Evolutionary conservation across 2,113 vertebrate species (phyloP), one percentile per base, ranked within the genome.

Genomic region (Phylloscopus trochilus): DNA sequence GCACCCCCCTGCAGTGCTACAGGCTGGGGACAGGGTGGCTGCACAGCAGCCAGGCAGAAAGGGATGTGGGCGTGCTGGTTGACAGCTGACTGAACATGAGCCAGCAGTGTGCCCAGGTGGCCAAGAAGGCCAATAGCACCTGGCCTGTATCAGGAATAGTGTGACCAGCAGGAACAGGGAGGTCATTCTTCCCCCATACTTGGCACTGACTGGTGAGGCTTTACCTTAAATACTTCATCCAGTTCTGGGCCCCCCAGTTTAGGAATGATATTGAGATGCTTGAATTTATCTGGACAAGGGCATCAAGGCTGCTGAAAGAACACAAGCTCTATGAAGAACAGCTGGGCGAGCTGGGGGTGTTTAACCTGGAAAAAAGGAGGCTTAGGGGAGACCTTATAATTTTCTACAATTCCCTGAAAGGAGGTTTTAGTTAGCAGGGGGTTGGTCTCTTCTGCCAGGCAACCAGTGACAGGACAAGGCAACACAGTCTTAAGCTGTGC

Each of bases 1-100:
- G 35, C 0, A 0, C 2, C 11, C 4, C 1, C 6, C 26, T 26
- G 30, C 30, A 19, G 23, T 37, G 19, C 41, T 64, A 3, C 49
- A n/a, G 70, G 35, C 12, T 26, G 35, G 44, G 35, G 16, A 11
- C 62, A 67, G 59, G 16, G 72, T 21, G 35, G 44, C 43, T 41
- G 44, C 35, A 17, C 60, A 33, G 39, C 1, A 3, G 4, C 43
- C 16, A 31, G 9, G 31, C 52, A 35, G 21, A 86, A 68, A 22
- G 44, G 35, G 44, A 4, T 17, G 10, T 55, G 41, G 13, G 9
- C 6, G 4, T 26, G 20, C 44, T 59, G 44, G 5, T 43, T 16
- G 9, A 23, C 41, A 56, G 43, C 35, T 7, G 30, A 3, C 24
- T 49, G 31, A 35, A 17, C 11, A 7, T 43, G 72, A 76, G 7